Percentiles rank a stretch among this genome's conserved stretches.
Evolutionary conservation across 2,797 vertebrate species (phyloP).

Genomic region (Bufotes viridis): DNA sequence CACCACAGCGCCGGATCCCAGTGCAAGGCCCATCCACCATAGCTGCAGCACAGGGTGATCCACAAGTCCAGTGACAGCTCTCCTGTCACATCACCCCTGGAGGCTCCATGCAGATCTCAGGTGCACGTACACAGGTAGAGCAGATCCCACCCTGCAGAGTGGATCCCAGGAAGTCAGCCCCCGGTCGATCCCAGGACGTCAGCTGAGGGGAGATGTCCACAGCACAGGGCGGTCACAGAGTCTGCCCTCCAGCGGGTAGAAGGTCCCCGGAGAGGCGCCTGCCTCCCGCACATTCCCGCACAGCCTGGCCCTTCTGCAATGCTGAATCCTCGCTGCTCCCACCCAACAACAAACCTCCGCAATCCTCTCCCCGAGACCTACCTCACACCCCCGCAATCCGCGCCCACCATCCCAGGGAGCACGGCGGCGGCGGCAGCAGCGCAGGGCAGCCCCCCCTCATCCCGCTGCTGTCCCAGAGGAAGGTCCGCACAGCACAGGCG

Average conservation of each 20-base stretch:
- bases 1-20: neutral
- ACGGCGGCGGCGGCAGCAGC: neutral
- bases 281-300: slow-evolving; percentile 58
- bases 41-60: neutral
- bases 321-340: slow-evolving; percentile 52
- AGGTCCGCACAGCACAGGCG: slow-evolving; percentile 45
- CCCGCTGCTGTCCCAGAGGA: slow-evolving; percentile 56
- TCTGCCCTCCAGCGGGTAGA: too few species aligned
- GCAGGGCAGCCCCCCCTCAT: slow-evolving; percentile 58
- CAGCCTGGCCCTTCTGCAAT: slow-evolving; percentile 60
- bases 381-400: slow-evolving; percentile 59
- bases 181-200: too few species aligned
- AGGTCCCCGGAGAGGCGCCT: neutral
- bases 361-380: slow-evolving; percentile 51
- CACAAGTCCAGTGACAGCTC: neutral
- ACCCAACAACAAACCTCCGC: slow-evolving; percentile 36
- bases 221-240: too few species aligned
- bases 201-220: too few species aligned
- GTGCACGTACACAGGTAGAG: too few species aligned
- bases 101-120: neutral
- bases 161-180: too few species aligned
- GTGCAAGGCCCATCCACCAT: slow-evolving; percentile 11
- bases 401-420: slow-evolving; percentile 52
- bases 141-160: too few species aligned
- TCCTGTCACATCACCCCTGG: neutral